These are phyloP conservation scores for Bradypodion pumilum DNA, from an alignment of 2,797 vertebrate genomes.

Conservation along the genomic window DNA sequence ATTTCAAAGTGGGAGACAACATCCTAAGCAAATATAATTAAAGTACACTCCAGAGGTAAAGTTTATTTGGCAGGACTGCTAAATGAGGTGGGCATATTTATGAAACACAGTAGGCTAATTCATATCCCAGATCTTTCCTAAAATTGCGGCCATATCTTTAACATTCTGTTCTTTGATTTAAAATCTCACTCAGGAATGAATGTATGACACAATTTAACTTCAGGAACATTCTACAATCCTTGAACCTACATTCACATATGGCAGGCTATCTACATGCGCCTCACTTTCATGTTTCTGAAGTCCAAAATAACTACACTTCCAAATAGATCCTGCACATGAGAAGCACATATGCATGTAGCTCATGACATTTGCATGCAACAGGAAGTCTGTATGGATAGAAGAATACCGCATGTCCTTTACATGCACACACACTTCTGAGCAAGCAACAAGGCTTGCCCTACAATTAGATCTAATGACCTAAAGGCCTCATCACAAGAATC, in stretches of 20 bases:
- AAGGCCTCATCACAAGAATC: too few species aligned
- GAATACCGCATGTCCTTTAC: background rate
- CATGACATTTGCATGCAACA: background rate
- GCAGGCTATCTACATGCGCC: background rate
- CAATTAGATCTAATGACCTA: too few species aligned
- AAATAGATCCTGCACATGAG: background rate
- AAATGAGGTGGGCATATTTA: conserved; percentile 8
- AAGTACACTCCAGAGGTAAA: background rate
- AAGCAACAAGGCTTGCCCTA: too few species aligned
- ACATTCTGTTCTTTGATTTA: conserved; percentile 21
- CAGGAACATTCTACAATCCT: background rate
- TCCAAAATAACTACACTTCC: background rate
- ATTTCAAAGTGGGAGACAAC: conserved; percentile 15
- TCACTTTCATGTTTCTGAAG: background rate
- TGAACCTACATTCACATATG: background rate
- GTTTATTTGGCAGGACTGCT: conserved; percentile 20
- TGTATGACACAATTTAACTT: background rate
- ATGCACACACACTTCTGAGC: background rate
- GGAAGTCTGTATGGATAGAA: background rate
- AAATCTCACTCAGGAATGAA: conserved; percentile 20
- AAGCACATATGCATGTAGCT: background rate
- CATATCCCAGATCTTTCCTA: conserved; percentile 4
- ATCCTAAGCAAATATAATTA: conserved; percentile 38
- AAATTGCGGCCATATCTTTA: conserved; percentile 17
- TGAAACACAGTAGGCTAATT: conserved; percentile 22